Evolutionary conservation across 2,113 vertebrate species (phyloP).

Genomic region (Castor canadensis): DNA sequence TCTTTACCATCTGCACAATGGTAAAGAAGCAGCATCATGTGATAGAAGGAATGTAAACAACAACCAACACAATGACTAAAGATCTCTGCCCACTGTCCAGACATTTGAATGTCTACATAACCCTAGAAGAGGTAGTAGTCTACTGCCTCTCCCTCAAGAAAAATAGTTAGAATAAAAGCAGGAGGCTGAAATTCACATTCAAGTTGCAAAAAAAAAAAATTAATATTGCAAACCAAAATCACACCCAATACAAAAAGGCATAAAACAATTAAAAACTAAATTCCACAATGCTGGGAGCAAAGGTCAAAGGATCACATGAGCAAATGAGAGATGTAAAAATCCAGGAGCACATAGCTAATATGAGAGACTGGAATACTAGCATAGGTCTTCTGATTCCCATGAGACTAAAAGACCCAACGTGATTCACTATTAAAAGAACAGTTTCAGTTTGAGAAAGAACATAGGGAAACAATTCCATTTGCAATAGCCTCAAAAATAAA

Average conservation of each 20-base stretch:
- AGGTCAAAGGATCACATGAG: background rate
- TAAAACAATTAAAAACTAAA: background rate
- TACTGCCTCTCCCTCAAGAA: background rate
- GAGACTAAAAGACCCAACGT: background rate
- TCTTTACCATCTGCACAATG: background rate
- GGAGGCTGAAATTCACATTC: background rate
- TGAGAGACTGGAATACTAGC: background rate
- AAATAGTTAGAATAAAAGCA: background rate
- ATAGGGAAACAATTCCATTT: too few species aligned
- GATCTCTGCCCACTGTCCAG: background rate
- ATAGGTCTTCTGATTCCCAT: background rate
- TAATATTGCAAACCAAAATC: background rate
- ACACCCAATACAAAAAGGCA: background rate
- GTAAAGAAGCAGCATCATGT: background rate
- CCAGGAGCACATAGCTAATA: background rate
- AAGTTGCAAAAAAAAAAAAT: background rate
- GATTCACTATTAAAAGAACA: background rate
- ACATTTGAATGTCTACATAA: background rate
- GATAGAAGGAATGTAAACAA: background rate
- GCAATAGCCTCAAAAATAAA: too few species aligned
- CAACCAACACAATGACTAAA: background rate
- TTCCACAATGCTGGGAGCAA: background rate
- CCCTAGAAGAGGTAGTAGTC: background rate
- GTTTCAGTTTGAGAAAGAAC: too few species aligned
- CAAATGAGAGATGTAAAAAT: background rate